Conservation (phyloP, 2,888 invertebrate species). For the Copidosoma aretas region DNA sequence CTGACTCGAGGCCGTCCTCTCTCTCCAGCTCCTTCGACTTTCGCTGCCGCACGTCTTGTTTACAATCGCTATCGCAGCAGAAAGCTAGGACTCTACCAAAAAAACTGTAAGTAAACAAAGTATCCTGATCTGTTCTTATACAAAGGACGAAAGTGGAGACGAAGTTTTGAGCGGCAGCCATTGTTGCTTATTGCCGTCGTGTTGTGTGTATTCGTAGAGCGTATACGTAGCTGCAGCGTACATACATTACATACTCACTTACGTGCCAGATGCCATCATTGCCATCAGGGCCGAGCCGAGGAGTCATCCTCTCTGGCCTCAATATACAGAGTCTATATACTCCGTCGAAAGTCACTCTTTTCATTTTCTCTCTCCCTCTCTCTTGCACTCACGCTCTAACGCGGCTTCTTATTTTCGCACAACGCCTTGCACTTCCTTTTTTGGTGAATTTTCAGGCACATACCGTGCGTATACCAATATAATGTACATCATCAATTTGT, state of each 20-base stretch:
- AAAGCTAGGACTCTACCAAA: too few species aligned
- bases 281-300: background rate
- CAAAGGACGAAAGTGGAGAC: background rate
- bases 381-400: background rate
- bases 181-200: slow-evolving; percentile 15
- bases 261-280: slow-evolving; percentile 7
- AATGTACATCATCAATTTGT: too few species aligned
- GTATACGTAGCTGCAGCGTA: too few species aligned
- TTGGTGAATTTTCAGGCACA: too few species aligned
- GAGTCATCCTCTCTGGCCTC: slow-evolving; percentile 39
- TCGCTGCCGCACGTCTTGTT: background rate
- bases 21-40: background rate
- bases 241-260: background rate
- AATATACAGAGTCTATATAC: slow-evolving; percentile 2
- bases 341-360: slow-evolving; percentile 23
- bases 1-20: background rate
- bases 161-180: slow-evolving; percentile 25
- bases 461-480: too few species aligned
- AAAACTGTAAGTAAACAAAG: background rate
- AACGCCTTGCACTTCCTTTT: too few species aligned
- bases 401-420: too few species aligned
- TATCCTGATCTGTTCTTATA: background rate
- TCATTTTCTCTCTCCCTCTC: slow-evolving; percentile 16
- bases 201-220: background rate
- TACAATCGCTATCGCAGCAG: background rate